Base-by-base conservation (phyloP, 1,140 invertebrate genomes). In the Tachypleus tridentatus region DNA sequence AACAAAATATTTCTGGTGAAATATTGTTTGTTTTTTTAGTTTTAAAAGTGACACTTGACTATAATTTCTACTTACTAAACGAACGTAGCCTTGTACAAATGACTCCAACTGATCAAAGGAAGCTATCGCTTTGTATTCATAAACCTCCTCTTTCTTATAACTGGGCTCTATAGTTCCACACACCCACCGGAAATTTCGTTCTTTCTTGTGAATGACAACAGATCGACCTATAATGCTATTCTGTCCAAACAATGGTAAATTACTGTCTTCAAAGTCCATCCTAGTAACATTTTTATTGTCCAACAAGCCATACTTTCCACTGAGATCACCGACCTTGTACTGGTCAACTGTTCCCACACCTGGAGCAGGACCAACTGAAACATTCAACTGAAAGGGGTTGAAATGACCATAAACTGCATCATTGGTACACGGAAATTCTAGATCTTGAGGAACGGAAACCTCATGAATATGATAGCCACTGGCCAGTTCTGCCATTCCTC, bases 281-380 rank as follows among this genome's bases (percentile, higher is more conserved):
- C 86, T 82, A 4, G 89, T 73, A 3, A 80, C 78, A 11, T 72
- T 69, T 50, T 74, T 68, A 47, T 72, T 75, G 9, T 74, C 71
- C 8, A 84, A 67, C 0, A 70, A 69, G 0, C 92, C 93, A 76
- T 90, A 93, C 79, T 97, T 97, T 11, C 69, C 67, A 74, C 90
- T 92, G 1, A 97, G 76, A 76, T 96, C 90, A 0, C 93, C 93
- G 71, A 93, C 82, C 79, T 90, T 86, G 73, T 92, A 93, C 72
- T 91, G 86, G 79, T 95, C 91, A 10, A 82, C 82, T 0, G 86
- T 90, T 54, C 90, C 77, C 70, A 81, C 79, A 6, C 77, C 78
- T 3, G 86, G 76, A 3, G 79, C 77, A 2, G 87, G 87, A 49
- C 81, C 81, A 3, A 79, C 74, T 3, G 77, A 78, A 3, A 80